phyloP scores from a whole-genome alignment of 1,140 invertebrate genomes.

The Mactra quadrangularis region DNA sequence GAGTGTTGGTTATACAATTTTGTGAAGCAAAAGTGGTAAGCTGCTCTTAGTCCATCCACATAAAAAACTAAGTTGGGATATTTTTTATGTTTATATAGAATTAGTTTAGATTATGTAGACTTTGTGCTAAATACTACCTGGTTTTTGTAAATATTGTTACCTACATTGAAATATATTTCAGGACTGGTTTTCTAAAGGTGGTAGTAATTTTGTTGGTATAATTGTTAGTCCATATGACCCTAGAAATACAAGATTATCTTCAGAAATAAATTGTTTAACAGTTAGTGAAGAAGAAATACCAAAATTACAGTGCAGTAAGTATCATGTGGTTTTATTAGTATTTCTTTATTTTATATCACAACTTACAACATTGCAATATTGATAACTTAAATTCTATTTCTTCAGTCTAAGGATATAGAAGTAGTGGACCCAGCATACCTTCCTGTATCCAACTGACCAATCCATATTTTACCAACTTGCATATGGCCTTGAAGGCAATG shows the following conservation, averaged over 20 bases:
- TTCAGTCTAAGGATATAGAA: background rate
- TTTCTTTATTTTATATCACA: background rate
- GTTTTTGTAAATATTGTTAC: no score
- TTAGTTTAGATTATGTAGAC: no score
- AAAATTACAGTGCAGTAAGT: conserved; percentile 74
- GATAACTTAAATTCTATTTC: background rate
- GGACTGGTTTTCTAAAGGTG: conserved; percentile 86
- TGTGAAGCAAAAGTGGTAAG: no score
- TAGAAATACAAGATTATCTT: conserved; percentile 60
- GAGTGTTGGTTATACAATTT: no score
- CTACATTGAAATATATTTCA: no score
- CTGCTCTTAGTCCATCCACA: no score
- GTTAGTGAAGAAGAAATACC: conserved; percentile 69
- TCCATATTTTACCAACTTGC: background rate
- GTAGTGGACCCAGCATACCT: background rate
- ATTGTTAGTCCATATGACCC: conserved; percentile 86
- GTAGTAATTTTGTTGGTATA: conserved; percentile 86
- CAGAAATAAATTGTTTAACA: conserved; percentile 78
- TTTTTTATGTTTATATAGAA: no score
- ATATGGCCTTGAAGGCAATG: background rate
- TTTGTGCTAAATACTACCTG: no score
- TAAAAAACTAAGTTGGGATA: no score
- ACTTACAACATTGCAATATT: background rate
- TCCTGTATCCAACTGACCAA: background rate
- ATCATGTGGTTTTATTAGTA: background rate